Conservation (phyloP, 2,113 vertebrate genomes). For the Lethenteron camtschaticum region DNA sequence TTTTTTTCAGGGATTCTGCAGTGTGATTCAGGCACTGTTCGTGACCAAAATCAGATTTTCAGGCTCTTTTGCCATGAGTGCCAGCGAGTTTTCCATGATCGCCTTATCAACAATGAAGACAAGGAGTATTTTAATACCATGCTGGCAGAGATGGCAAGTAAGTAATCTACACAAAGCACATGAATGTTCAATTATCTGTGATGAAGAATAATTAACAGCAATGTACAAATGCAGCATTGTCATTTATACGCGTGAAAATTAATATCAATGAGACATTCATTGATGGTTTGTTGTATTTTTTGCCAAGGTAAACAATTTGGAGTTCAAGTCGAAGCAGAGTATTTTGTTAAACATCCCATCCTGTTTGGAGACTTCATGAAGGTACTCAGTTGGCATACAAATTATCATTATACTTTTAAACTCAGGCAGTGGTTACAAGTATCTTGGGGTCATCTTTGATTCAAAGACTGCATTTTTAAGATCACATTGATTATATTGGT, state of each 20-base stretch:
- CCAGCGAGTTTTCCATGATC: conserved; percentile 46
- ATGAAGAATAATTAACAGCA: too few species aligned
- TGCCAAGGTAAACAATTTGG: conserved; percentile 39
- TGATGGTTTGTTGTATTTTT: conserved; percentile 6
- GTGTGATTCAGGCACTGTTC: conserved; percentile 30
- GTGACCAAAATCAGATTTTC: conserved; percentile 42
- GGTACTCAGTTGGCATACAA: conserved; percentile 15
- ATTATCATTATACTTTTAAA: background rate
- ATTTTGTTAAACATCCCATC: conserved; percentile 35
- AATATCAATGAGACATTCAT: too few species aligned
- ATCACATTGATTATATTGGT: too few species aligned
- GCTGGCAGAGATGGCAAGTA: conserved; percentile 45
- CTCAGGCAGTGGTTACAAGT: background rate
- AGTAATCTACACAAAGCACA: conserved; percentile 11
- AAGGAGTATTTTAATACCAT: conserved; percentile 46
- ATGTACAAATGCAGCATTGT: too few species aligned
- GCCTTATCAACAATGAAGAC: conserved; percentile 45
- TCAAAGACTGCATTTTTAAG: too few species aligned
- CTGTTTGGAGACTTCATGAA: conserved; percentile 57
- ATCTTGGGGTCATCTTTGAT: too few species aligned
- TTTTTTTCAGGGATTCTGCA: conserved; percentile 32
- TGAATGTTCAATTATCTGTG: too few species aligned
- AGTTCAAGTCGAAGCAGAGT: conserved; percentile 28
- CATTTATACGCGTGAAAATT: too few species aligned
- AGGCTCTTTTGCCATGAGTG: conserved; percentile 49